These are phyloP conservation scores for Microchrysa polita DNA, from an alignment of 2,888 invertebrate species.

Conservation along the genomic window DNA sequence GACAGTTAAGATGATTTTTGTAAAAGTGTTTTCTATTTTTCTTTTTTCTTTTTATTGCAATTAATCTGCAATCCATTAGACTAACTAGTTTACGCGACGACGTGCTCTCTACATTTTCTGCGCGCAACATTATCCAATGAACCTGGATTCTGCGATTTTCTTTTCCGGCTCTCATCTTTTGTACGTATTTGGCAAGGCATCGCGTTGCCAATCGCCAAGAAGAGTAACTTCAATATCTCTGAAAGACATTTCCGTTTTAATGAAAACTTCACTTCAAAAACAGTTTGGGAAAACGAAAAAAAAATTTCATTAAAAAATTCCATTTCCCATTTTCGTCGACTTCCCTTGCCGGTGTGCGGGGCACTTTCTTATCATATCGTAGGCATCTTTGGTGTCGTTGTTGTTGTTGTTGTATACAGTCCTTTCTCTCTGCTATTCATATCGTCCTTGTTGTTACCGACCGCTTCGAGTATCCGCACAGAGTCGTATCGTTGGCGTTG, in stretches of 20 bases:
- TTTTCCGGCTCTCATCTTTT: not conserved
- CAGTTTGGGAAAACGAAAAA: constrained; percentile 38
- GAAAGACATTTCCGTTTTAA: constrained; percentile 38
- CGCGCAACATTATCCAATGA: too few species aligned
- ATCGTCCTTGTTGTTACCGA: not conserved
- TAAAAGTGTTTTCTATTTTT: constrained; percentile 23
- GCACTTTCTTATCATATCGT: constrained; percentile 7
- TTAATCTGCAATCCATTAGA: constrained; percentile 49
- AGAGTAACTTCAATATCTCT: constrained; percentile 22
- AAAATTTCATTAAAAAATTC: constrained; percentile 44
- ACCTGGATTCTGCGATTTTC: too few species aligned
- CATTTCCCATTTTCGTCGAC: constrained; percentile 17
- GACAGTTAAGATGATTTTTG: constrained; percentile 34
- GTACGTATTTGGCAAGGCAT: not conserved
- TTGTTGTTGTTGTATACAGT: constrained; percentile 2
- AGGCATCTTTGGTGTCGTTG: constrained; percentile 1
- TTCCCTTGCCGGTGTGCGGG: too few species aligned
- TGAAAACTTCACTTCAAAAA: constrained; percentile 38
- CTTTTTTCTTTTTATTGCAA: constrained; percentile 45
- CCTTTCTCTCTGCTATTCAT: constrained; percentile 8
- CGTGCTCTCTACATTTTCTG: too few species aligned
- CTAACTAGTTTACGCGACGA: not conserved
- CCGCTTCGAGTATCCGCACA: too few species aligned
- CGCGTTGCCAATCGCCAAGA: not conserved
- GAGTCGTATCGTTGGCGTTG: too few species aligned